Percentiles rank a stretch among this genome's conserved stretches.
These are phyloP conservation scores for Microcebus tavaratra DNA, from an alignment of 2,113 vertebrate species.

Conservation along the genomic window DNA sequence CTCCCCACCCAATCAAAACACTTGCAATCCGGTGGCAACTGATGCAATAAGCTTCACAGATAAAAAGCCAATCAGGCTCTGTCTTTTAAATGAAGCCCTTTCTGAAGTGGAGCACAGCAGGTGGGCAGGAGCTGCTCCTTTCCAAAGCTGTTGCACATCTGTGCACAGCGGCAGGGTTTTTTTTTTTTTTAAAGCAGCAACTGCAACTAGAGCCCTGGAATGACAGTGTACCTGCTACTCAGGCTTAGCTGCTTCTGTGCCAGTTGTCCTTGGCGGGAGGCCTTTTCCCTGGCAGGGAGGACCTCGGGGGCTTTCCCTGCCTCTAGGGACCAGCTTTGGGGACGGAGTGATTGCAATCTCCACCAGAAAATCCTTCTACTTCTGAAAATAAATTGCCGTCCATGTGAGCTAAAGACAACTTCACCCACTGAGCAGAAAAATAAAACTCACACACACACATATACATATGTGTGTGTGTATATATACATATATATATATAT, in stretches of 20 bases:
- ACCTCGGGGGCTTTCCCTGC: rapidly evolving
- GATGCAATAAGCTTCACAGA: not conserved
- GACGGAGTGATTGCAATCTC: not conserved
- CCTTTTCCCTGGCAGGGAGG: rapidly evolving
- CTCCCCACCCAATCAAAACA: not conserved
- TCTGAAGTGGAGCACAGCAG: not conserved
- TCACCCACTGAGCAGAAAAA: not conserved
- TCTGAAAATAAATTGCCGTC: not conserved
- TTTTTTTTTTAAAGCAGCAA: not conserved
- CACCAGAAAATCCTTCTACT: not conserved
- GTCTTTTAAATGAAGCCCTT: not conserved
- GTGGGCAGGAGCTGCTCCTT: not conserved
- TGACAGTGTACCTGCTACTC: not conserved
- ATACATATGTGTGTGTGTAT: rapidly evolving
- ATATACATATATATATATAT: too few relatives aligned
- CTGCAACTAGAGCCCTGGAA: not conserved
- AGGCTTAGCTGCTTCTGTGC: not conserved
- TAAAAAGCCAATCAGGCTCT: not conserved
- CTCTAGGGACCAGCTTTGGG: not conserved
- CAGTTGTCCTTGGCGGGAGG: too few relatives aligned
- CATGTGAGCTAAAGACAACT: not conserved
- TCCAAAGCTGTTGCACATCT: not conserved
- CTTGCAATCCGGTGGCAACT: not conserved
- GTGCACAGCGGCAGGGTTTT: not conserved
- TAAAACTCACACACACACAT: not conserved